Conservation (phyloP, 2,888 invertebrate species). For the Amphipoea lucens region DNA sequence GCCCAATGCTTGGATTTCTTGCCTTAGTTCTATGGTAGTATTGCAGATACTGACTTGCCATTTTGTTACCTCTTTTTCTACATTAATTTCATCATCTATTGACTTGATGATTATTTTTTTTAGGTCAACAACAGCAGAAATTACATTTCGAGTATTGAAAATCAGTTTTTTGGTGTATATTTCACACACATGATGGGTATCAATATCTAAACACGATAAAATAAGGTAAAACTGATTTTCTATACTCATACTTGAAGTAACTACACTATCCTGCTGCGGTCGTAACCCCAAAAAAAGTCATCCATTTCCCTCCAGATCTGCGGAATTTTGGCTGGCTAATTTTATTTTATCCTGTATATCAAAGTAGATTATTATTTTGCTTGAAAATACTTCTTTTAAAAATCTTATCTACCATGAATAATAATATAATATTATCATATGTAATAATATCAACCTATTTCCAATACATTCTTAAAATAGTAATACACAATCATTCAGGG, state of each 20-base stretch:
- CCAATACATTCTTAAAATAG: slow-evolving; percentile 10
- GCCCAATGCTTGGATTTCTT: not conserved
- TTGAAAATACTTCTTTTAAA: slow-evolving; percentile 15
- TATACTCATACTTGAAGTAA: too few relatives aligned
- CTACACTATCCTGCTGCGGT: too few relatives aligned
- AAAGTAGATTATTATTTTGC: not conserved
- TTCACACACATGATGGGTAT: too few relatives aligned
- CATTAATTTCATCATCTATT: slow-evolving; percentile 1
- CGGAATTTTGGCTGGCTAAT: too few relatives aligned
- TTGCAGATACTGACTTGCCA: not conserved
- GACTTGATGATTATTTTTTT: too few relatives aligned
- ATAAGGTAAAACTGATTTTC: too few relatives aligned
- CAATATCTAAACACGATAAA: too few relatives aligned
- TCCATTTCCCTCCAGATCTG: too few relatives aligned
- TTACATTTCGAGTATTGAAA: too few relatives aligned
- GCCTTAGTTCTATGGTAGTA: not conserved
- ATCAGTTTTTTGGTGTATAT: too few relatives aligned
- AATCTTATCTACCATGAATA: slow-evolving; percentile 7
- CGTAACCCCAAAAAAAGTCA: too few relatives aligned
- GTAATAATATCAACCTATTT: not conserved
- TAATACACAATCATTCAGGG: not conserved
- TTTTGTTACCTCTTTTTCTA: not conserved
- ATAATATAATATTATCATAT: not conserved
- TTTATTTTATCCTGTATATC: not conserved
- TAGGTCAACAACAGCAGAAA: too few relatives aligned